Conservation (phyloP, 2,113 vertebrate genomes). For the Sus scrofa region T2T-Sscrofa CM000820.6:123251001-123251500, state of each 20-base stretch:
- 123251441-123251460: neutral
- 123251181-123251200: neutral
- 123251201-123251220: neutral
- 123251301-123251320: neutral
- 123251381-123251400: neutral
- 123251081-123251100: neutral
- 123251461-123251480: neutral
- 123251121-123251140: neutral
- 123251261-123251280: neutral
- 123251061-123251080: neutral
- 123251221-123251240: constrained; percentile 14
- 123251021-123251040: constrained; percentile 1
- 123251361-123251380: neutral
- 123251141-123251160: neutral
- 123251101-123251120: neutral
- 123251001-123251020: neutral
- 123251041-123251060: neutral
- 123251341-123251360: neutral
- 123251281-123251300: neutral
- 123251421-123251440: neutral
- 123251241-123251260: neutral
- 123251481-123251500: neutral
- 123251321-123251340: neutral
- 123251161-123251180: neutral
- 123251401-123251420: neutral